These are phyloP conservation scores for Cosmopolites sordidus DNA, from an alignment of 2,888 invertebrate species.

Conservation along the genomic window DNA sequence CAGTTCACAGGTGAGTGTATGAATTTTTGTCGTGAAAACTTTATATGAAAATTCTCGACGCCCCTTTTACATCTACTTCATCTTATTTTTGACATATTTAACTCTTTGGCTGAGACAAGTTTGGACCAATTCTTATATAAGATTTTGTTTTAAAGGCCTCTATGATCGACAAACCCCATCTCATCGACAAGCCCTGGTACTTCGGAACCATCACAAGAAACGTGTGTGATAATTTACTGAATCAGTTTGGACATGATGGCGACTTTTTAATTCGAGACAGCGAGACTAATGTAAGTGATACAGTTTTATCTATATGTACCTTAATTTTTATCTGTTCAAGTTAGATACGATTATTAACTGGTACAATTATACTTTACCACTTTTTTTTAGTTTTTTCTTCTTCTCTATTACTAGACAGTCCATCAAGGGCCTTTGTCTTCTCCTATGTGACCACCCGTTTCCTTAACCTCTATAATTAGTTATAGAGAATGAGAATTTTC, in stretches of 20 bases:
- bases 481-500: too few relatives aligned
- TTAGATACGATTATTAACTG: background rate
- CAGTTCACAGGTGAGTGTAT: conserved; percentile 41
- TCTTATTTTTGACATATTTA: too few relatives aligned
- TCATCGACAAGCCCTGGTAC: conserved; percentile 90
- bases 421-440: too few relatives aligned
- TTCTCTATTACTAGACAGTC: too few relatives aligned
- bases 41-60: too few relatives aligned
- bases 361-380: too few relatives aligned
- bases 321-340: too few relatives aligned
- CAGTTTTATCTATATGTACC: background rate
- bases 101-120: too few relatives aligned
- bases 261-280: conserved; percentile 98
- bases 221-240: conserved; percentile 93
- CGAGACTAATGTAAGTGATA: conserved; percentile 90
- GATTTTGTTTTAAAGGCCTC: conserved; percentile 30
- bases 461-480: too few relatives aligned
- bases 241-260: conserved; percentile 93
- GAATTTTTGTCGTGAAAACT: too few relatives aligned
- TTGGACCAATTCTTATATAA: background rate
- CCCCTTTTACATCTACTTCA: background rate
- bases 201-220: conserved; percentile 93
- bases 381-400: too few relatives aligned
- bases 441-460: too few relatives aligned
- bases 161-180: conserved; percentile 60